A percentile compares a stretch with the other conserved stretches of the same genome.
These are phyloP conservation scores for Basileuterus tristriatus DNA, from an alignment of 2,797 vertebrate species.

Conservation along the genomic window DNA sequence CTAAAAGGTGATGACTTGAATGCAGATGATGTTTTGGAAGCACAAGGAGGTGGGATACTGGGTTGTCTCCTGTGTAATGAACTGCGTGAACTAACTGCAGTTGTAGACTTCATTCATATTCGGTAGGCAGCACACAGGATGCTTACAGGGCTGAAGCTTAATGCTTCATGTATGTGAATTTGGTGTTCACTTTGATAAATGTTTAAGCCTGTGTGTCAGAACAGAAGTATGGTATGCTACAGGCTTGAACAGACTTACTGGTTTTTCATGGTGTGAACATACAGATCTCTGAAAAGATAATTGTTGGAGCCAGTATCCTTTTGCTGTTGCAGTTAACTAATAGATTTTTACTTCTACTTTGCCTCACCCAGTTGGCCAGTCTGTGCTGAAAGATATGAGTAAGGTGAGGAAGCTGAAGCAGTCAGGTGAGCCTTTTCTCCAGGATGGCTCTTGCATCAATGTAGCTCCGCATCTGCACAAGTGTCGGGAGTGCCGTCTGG, in stretches of 20 bases:
- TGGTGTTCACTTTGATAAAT: not conserved
- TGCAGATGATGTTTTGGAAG: constrained; percentile 7
- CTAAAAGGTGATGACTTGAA: constrained; percentile 87
- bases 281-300: not conserved
- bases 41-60: not conserved
- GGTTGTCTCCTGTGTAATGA: not conserved
- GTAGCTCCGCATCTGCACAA: constrained; percentile 98
- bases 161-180: not conserved
- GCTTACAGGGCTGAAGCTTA: not conserved
- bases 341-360: constrained; percentile 31
- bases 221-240: not conserved
- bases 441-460: constrained; percentile 98
- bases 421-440: constrained; percentile 96
- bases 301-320: not conserved
- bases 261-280: not conserved
- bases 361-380: constrained; percentile 87
- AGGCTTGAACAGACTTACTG: not conserved
- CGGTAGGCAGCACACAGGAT: not conserved
- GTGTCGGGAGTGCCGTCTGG: constrained; percentile 95
- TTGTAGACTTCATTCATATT: not conserved
- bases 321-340: constrained; percentile 4
- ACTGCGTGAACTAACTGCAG: not conserved
- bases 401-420: constrained; percentile 97
- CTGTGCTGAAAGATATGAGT: constrained; percentile 95
- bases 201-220: not conserved